Base-by-base conservation (phyloP, 92 coral and sea anemone species). In the Palythoa grandis region DNA sequence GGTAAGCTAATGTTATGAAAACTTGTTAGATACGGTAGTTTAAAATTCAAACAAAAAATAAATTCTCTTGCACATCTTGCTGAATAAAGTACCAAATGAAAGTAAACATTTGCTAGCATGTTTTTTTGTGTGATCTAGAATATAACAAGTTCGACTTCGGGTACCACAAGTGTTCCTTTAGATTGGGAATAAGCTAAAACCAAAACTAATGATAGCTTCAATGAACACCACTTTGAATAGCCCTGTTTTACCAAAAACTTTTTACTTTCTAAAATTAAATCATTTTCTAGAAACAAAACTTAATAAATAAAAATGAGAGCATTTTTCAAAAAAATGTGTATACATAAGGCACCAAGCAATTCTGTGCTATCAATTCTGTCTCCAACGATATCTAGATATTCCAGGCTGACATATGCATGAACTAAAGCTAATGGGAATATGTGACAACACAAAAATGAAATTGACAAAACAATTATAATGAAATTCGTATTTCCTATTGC, bases 291-390 rank as follows among this genome's bases (percentile, higher is more conserved):
- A 61, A 61, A 61, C 68, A 61, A 61, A 61, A 61, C 68, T 61
- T 61, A 61, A 58, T 58, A 58, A 61, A 61, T 16, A 61, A 61
- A 61, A 61, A n/a, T 61, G 68, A 61, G 23, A 61, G 68, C 68
- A 61, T 61, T 61, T 61, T 61, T 61, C 68, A 61, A 54, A 61
- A 61, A 61, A 61, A 61, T 12, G 68, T 61, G 68, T 61, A 61
- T 61, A 61, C 68, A 61, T 61, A 61, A 61, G 68, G 68, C 68
- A 61, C 68, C 68, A 61, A 61, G 68, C 24, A 61, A 19, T 61
- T 61, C 24, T 61, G 68, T 61, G 20, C 68, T 61, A 17, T 61
- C 24, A 61, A 17, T 61, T 61, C 68, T 61, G 68, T 61, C 68
- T 61, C 24, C 19, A 15, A 57, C 65, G 65, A 57, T 57, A 57